A percentile compares a stretch with the other conserved stretches of the same genome.
These are phyloP conservation scores for Catamblyrhynchus diadema DNA, from an alignment of 2,797 vertebrate species.

Conservation along the genomic window DNA sequence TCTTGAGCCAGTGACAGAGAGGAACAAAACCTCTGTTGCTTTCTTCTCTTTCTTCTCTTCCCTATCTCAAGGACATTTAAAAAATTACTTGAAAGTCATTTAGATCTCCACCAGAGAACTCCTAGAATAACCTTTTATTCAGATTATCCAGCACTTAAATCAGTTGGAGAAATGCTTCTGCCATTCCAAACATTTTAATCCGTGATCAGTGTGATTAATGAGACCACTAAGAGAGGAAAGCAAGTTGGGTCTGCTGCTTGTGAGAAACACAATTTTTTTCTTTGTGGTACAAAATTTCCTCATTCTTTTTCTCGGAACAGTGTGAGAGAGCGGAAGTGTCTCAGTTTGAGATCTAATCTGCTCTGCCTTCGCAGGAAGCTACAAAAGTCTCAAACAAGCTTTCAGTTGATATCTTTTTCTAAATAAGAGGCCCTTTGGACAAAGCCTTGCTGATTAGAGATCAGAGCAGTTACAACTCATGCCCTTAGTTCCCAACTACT, in stretches of 20 bases:
- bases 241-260: background rate
- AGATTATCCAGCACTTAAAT: background rate
- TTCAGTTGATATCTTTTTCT: constrained; percentile 8
- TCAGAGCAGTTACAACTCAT: background rate
- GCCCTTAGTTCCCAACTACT: background rate
- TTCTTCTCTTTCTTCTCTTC: background rate
- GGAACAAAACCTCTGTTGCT: background rate
- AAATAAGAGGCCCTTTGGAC: background rate
- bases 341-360: constrained; percentile 62
- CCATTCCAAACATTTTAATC: background rate
- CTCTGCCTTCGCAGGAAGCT: constrained; percentile 51
- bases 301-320: constrained; percentile 68
- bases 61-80: background rate
- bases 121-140: background rate
- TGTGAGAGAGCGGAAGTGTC: constrained; percentile 39
- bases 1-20: background rate
- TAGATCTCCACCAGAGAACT: background rate
- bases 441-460: background rate
- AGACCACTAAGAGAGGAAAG: background rate
- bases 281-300: constrained; percentile 43
- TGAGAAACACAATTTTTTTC: background rate
- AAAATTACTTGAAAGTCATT: background rate
- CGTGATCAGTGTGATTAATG: background rate
- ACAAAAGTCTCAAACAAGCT: background rate
- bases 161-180: background rate